phyloP scores from a whole-genome alignment of 2,797 vertebrate genomes.

The Molothrus aeneus region DNA sequence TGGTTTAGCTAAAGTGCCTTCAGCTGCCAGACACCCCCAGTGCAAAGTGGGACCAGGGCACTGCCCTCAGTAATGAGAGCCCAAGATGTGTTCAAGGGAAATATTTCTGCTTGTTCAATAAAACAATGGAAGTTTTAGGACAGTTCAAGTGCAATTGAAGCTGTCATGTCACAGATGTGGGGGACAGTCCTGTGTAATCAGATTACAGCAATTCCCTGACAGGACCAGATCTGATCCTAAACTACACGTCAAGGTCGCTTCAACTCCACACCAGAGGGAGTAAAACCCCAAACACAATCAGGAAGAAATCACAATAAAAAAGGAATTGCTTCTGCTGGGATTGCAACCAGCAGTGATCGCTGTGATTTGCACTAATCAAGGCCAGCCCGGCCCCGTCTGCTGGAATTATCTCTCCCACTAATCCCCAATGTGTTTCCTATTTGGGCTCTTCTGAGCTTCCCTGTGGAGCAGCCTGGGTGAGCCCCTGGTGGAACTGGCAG shows the following conservation, averaged over 20 bases:
- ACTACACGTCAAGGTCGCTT: conserved; percentile 20
- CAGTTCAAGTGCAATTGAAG: not conserved
- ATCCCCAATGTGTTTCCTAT: conserved; percentile 79
- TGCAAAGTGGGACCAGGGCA: not conserved
- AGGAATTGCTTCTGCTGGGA: conserved; percentile 36
- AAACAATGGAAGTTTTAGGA: not conserved
- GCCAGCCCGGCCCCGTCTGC: conserved; percentile 69
- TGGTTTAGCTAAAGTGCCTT: not conserved
- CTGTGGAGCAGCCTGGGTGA: conserved; percentile 20
- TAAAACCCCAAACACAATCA: conserved; percentile 31
- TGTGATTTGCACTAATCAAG: conserved; percentile 69
- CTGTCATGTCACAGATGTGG: not conserved
- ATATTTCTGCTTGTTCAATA: not conserved
- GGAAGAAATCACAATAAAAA: conserved; percentile 32
- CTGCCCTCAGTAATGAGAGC: not conserved
- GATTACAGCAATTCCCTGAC: not conserved
- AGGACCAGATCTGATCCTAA: conserved; percentile 6
- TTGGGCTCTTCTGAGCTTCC: conserved; percentile 66
- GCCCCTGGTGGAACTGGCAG: not conserved
- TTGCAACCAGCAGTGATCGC: conserved; percentile 59
- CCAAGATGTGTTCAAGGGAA: not conserved
- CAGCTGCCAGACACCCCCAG: not conserved
- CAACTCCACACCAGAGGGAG: not conserved
- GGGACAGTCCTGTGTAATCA: not conserved
- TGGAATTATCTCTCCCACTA: conserved; percentile 66